Conservation (phyloP, 2,888 invertebrate species). For the Seira sanloemensis region DNA sequence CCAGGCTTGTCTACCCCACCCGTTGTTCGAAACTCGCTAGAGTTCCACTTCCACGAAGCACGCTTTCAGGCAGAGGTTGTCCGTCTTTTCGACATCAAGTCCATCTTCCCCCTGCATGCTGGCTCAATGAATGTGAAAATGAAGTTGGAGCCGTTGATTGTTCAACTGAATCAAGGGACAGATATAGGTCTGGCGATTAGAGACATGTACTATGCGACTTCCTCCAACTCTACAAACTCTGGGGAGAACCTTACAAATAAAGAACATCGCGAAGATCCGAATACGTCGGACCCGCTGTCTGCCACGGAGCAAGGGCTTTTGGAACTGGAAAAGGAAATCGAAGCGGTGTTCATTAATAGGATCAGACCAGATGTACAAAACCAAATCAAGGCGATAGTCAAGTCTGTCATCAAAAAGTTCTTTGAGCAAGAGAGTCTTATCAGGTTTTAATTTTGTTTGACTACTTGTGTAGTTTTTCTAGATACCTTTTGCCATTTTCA, state of each 20-base stretch:
- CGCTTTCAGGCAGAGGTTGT: slow-evolving; percentile 70
- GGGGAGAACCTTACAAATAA: slow-evolving; percentile 62
- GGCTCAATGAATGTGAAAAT: slow-evolving; percentile 69
- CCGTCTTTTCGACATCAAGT: slow-evolving; percentile 72
- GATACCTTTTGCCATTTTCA: not conserved
- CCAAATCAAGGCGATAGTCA: slow-evolving; percentile 66
- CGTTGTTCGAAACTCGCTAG: slow-evolving; percentile 45
- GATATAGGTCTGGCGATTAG: slow-evolving; percentile 55
- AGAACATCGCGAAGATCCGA: slow-evolving; percentile 69
- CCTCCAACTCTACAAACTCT: slow-evolving; percentile 43
- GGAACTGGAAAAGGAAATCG: slow-evolving; percentile 72
- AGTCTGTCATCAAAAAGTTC: slow-evolving; percentile 61
- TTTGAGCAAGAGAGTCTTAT: slow-evolving; percentile 59
- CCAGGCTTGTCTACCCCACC: slow-evolving; percentile 48
- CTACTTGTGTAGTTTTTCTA: not conserved
- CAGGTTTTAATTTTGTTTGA: slow-evolving; percentile 45
- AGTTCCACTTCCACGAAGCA: slow-evolving; percentile 70
- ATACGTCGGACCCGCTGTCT: slow-evolving; percentile 15
- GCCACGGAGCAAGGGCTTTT: slow-evolving; percentile 58
- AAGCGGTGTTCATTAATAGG: slow-evolving; percentile 66
- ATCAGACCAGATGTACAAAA: slow-evolving; percentile 71
- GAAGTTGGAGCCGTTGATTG: slow-evolving; percentile 69
- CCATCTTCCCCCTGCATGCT: slow-evolving; percentile 72
- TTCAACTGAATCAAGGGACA: slow-evolving; percentile 66
- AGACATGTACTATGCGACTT: slow-evolving; percentile 50